Conservation (phyloP, 2,888 invertebrate genomes). For the Pollenia labialis region DNA sequence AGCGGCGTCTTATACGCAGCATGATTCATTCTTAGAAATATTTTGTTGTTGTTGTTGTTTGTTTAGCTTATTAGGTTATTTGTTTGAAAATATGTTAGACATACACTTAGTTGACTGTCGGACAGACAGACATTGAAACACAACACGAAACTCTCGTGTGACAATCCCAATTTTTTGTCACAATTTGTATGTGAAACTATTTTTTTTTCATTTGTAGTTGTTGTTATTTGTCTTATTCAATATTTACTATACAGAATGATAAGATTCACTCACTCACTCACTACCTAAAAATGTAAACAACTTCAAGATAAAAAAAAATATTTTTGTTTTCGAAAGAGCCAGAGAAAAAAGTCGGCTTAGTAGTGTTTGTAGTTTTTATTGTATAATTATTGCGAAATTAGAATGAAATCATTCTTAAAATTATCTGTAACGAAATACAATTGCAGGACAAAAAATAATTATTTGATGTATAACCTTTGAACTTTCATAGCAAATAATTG, state of each 20-base stretch:
- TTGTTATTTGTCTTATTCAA: conserved; percentile 11
- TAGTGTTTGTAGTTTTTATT: conserved; percentile 21
- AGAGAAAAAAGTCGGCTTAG: background rate
- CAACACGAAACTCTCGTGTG: conserved; percentile 52
- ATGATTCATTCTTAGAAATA: conserved; percentile 74
- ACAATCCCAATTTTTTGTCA: conserved; percentile 66
- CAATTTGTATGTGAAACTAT: conserved; percentile 60
- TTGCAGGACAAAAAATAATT: background rate
- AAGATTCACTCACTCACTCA: conserved; percentile 45
- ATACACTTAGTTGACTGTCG: conserved; percentile 14
- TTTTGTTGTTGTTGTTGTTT: conserved; percentile 1
- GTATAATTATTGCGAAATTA: conserved; percentile 50
- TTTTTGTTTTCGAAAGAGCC: conserved; percentile 25
- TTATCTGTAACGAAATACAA: background rate
- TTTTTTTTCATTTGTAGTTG: conserved; percentile 13
- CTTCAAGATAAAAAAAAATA: conserved; percentile 33
- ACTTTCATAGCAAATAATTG: background rate
- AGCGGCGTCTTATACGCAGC: conserved; percentile 70
- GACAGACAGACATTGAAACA: conserved; percentile 36
- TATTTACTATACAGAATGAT: conserved; percentile 47
- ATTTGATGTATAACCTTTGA: conserved; percentile 19
- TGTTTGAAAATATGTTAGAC: conserved; percentile 45
- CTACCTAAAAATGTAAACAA: conserved; percentile 42
- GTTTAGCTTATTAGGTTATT: conserved; percentile 41
- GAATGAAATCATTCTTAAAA: conserved; percentile 32